A percentile compares a stretch with the other conserved stretches of the same genome.
These are phyloP conservation scores for Nymphalis polychloros DNA, from an alignment of 2,888 invertebrate genomes.

Conservation along the genomic window DNA sequence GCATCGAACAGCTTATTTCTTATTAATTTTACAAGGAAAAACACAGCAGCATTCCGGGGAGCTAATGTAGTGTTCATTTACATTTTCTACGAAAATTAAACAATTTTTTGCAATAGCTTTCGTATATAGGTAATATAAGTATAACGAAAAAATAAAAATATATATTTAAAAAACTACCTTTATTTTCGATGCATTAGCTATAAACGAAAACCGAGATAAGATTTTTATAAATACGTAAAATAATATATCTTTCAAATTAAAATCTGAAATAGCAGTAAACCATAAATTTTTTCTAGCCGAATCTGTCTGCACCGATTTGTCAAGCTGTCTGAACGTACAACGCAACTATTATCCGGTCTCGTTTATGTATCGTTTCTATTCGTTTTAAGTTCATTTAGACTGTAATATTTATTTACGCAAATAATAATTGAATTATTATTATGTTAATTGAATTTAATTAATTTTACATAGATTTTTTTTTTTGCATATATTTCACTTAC, in stretches of 20 bases:
- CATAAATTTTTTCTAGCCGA: slow-evolving; percentile 32
- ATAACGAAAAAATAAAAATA: not conserved
- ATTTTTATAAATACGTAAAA: not conserved
- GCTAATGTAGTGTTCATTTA: too few relatives aligned
- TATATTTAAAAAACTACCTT: not conserved
- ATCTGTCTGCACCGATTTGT: slow-evolving; percentile 36
- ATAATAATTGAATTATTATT: not conserved
- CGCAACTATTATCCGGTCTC: slow-evolving; percentile 18
- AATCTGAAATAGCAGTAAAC: slow-evolving; percentile 27
- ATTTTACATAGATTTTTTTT: too few relatives aligned
- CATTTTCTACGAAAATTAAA: too few relatives aligned
- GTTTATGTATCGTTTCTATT: slow-evolving; percentile 1
- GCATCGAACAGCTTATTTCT: too few relatives aligned
- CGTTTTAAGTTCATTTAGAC: slow-evolving; percentile 18
- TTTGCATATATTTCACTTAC: too few relatives aligned
- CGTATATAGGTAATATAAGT: too few relatives aligned
- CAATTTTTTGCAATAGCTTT: too few relatives aligned
- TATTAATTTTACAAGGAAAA: too few relatives aligned
- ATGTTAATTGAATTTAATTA: not conserved
- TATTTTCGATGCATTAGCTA: not conserved
- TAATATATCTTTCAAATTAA: slow-evolving; percentile 18
- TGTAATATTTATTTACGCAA: not conserved
- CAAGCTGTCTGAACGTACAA: slow-evolving; percentile 28
- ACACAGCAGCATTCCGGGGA: too few relatives aligned
- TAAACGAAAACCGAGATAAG: too few relatives aligned